A percentile compares a stretch with the other conserved stretches of the same genome.
Evolutionary conservation across 2,888 invertebrate species (phyloP).

Genomic region (Oligia latruncula): DNA sequence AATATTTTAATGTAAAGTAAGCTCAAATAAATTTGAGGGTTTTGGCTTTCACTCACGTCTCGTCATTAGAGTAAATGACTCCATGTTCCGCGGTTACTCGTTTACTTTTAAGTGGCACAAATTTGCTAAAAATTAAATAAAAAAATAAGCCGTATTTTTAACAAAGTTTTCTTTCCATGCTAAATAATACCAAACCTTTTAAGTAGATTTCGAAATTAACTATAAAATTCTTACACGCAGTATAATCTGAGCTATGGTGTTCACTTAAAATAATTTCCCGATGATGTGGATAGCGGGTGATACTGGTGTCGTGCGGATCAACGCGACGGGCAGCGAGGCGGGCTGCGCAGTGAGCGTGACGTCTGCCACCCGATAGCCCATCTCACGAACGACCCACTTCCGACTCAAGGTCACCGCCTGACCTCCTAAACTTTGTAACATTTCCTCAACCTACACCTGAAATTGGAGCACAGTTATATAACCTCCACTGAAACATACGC

Average conservation of each 20-base stretch:
- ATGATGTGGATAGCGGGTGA: constrained; percentile 39
- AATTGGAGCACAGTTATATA: constrained; percentile 70
- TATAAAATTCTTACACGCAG: constrained; percentile 30
- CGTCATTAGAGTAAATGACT: constrained; percentile 80
- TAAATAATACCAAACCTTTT: constrained; percentile 32
- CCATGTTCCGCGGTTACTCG: constrained; percentile 70
- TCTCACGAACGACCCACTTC: constrained; percentile 89
- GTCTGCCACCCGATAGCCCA: constrained; percentile 89
- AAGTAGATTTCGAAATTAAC: constrained; percentile 32
- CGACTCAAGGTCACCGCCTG: constrained; percentile 87
- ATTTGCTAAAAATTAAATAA: constrained; percentile 63
- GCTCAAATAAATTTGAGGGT: constrained; percentile 74
- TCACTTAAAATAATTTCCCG: constrained; percentile 45
- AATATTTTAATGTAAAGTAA: constrained; percentile 78
- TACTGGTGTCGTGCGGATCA: constrained; percentile 59
- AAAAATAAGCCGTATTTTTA: constrained; percentile 27
- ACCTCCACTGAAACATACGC: constrained; percentile 49
- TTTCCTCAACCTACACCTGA: constrained; percentile 78
- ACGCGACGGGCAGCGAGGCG: constrained; percentile 71
- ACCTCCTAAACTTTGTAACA: constrained; percentile 84
- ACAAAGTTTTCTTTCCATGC: constrained; percentile 15
- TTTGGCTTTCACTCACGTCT: constrained; percentile 86
- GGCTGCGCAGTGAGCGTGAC: constrained; percentile 83
- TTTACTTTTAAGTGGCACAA: constrained; percentile 72
- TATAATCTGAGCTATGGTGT: constrained; percentile 28